Evolutionary conservation across 2,797 vertebrate genomes (phyloP).

Genomic region (Peromyscus melanophrys): DNA sequence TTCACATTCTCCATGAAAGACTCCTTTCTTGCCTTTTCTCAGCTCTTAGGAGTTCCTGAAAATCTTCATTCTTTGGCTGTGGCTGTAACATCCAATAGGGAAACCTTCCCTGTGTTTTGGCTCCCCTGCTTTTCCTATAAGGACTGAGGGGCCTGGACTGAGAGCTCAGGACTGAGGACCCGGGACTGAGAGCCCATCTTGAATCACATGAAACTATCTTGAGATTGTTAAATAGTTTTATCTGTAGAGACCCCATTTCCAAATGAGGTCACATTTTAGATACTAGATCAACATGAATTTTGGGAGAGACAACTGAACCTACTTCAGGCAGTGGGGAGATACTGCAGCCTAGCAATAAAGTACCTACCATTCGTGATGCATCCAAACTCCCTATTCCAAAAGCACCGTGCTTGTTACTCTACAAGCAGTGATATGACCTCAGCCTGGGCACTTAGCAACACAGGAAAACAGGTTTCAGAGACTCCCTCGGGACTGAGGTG

Average conservation of each 20-base stretch:
- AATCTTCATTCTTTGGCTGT: not conserved
- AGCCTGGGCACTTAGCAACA: conserved; percentile 45
- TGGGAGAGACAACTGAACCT: not conserved
- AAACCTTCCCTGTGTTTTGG: not conserved
- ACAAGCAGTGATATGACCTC: not conserved
- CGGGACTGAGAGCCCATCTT: not conserved
- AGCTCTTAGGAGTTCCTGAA: not conserved
- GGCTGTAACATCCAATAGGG: not conserved
- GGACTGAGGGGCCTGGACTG: too few relatives aligned
- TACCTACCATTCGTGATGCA: not conserved
- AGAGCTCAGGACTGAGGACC: not conserved
- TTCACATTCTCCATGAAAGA: not conserved
- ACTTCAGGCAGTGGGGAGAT: not conserved
- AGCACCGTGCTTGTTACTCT: not conserved
- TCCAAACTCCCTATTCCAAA: not conserved
- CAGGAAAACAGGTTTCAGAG: conserved; percentile 51
- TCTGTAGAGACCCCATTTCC: not conserved
- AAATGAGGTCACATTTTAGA: conserved; percentile 8
- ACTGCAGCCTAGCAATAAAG: not conserved
- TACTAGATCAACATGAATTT: not conserved
- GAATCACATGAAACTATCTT: not conserved
- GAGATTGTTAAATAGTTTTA: conserved; percentile 17
- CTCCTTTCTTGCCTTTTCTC: not conserved
- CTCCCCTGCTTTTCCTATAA: not conserved
- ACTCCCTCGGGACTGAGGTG: not conserved